Evolutionary conservation across 2,797 vertebrate genomes (phyloP).

Genomic region (Ptychobarbus kaznakovi): DNA sequence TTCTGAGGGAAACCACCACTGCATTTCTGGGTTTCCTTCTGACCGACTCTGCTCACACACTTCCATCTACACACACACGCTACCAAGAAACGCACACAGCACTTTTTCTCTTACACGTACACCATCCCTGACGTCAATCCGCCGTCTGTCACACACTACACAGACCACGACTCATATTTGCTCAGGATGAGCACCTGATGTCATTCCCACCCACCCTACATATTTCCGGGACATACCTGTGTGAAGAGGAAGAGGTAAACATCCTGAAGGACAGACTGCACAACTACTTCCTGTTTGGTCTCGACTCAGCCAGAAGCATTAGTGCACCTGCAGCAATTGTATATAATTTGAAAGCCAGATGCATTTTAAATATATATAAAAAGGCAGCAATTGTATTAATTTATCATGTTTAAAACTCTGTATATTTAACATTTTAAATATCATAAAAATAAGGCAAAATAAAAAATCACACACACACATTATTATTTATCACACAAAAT

Average conservation of each 20-base stretch:
- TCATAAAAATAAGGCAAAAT: too few relatives aligned
- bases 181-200: slow-evolving; percentile 40
- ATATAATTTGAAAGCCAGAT: slow-evolving; percentile 7
- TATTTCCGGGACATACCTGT: slow-evolving; percentile 46
- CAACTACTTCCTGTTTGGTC: slow-evolving; percentile 28
- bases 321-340: neutral
- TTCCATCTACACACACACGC: neutral
- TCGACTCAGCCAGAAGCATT: neutral
- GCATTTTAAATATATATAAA: too few relatives aligned
- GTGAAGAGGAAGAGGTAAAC: slow-evolving; percentile 43
- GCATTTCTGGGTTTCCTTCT: slow-evolving; percentile 37
- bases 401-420: too few relatives aligned
- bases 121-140: neutral
- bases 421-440: too few relatives aligned
- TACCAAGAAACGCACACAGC: neutral
- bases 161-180: slow-evolving; percentile 32
- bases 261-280: slow-evolving; percentile 33
- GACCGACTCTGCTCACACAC: neutral
- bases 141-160: neutral
- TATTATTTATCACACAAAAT: too few relatives aligned
- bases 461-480: too few relatives aligned
- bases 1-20: slow-evolving; percentile 27
- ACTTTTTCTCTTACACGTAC: neutral
- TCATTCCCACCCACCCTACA: slow-evolving; percentile 52
- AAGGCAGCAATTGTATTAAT: too few relatives aligned